Evolutionary conservation across 1,140 invertebrate species (phyloP).

Genomic region (Rhagoletis pomonella): DNA sequence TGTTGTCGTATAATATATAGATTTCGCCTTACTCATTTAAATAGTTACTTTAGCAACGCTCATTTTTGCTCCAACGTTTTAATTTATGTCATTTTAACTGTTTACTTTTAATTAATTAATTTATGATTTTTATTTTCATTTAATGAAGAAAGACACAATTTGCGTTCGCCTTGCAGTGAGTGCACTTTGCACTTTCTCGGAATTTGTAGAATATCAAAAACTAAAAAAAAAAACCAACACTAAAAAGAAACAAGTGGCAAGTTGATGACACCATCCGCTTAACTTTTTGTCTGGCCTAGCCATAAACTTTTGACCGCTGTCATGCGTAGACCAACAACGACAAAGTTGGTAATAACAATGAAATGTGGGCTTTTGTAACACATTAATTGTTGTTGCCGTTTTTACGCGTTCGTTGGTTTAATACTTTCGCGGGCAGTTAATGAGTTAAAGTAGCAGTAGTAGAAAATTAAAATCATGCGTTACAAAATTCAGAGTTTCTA

Average conservation of each 20-base stretch:
- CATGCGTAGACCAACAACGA: not conserved
- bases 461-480: no score
- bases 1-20: no score
- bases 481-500: no score
- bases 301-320: constrained; percentile 41
- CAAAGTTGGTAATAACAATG: not conserved
- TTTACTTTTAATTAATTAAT: constrained; percentile 52
- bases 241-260: no score
- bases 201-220: not conserved
- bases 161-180: no score
- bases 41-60: no score
- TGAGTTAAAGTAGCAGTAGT: no score
- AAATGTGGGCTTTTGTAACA: not conserved
- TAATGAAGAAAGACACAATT: constrained; percentile 39
- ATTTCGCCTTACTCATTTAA: no score
- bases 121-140: constrained; percentile 30
- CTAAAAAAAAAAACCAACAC: not conserved
- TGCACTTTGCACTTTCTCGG: not conserved
- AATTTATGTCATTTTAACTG: constrained; percentile 38
- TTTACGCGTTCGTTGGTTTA: no score
- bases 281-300: constrained; percentile 19
- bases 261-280: constrained; percentile 12
- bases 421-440: no score
- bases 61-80: no score
- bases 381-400: no score